These are phyloP conservation scores for Myodes glareolus DNA, from an alignment of 2,113 vertebrate species.

Conservation along the genomic window DNA sequence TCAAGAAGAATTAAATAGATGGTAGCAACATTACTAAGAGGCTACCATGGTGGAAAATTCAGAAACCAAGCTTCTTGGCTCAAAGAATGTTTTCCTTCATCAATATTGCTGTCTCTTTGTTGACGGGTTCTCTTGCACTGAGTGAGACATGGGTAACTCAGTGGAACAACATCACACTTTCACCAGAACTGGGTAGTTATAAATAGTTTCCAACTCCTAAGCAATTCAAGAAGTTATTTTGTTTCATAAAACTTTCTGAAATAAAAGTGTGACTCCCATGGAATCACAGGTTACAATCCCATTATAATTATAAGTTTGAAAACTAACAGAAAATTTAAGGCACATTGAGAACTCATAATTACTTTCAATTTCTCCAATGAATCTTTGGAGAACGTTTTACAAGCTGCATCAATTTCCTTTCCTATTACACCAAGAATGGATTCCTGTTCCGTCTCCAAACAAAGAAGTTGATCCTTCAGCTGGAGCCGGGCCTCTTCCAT, in stretches of 20 bases:
- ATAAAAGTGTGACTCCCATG: background rate
- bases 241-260: constrained; percentile 26
- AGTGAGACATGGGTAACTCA: constrained; percentile 9
- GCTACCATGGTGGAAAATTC: constrained; percentile 13
- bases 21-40: background rate
- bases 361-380: constrained; percentile 93
- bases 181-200: background rate
- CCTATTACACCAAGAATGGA: constrained; percentile 90
- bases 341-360: constrained; percentile 81
- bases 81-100: background rate
- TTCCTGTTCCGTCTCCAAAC: constrained; percentile 91
- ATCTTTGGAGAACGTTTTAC: constrained; percentile 89
- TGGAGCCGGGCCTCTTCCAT: constrained; percentile 86
- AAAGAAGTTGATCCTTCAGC: constrained; percentile 88
- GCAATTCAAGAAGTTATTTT: constrained; percentile 2
- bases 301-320: constrained; percentile 58
- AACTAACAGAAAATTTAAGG: constrained; percentile 61
- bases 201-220: background rate
- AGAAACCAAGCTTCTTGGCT: background rate
- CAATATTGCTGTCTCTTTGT: background rate
- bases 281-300: constrained; percentile 42
- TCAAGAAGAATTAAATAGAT: background rate
- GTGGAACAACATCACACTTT: background rate
- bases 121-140: constrained; percentile 17
- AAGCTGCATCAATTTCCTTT: constrained; percentile 91